Evolutionary conservation across 23 tunicate genomes (phyloP), one percentile per base, ranked within the genome.

Genomic region (Halocynthia roretzi): DNA sequence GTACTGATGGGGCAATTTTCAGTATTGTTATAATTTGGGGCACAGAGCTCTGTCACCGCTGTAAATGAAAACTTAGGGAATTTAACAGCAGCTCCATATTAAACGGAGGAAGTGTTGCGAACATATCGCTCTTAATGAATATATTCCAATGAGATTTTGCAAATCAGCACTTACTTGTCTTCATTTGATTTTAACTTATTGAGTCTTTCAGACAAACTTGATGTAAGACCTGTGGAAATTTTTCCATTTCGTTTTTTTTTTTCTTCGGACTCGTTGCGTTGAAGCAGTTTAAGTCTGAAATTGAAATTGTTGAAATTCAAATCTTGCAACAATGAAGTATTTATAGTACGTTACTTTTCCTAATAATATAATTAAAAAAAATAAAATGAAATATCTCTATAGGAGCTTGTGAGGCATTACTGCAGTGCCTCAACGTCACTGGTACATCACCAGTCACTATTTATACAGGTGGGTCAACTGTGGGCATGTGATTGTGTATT

Each of bases 201-300:
- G 78, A 83, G 15, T 58, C 95, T 68, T 50, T 83, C 88, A 23
- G 75, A 75, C 54, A 89, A 56, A n/a, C 84, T 76, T n/a, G 94
- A 87, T 56, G 83, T 83, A 54, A 87, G 76, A 44, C 56, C 62
- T 61, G 61, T 54, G 5, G 76, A 68, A 22, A 61, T 78, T 52
- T 68, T 83, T 61, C 72, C 71, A n/a, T 54, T 62, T 57, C 72
- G 83, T 82, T 68, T 89, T 88, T 88, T 83, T 54, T 62, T 80
- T 52, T 89, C 95, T 50, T 82, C 94, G 70, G 17, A 15, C 54
- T 73, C 68, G 50, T 86, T 86, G 44, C 78, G 78, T 62, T 77
- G 80, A 12, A 82, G 84, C 18, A 56, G 83, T 19, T 77, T 82
- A 80, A 87, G 23, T 20, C 87, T 84, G 40, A 76, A 18, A 31